Conservation (phyloP, 2,888 invertebrate species). For the Melitaea athalia region DNA sequence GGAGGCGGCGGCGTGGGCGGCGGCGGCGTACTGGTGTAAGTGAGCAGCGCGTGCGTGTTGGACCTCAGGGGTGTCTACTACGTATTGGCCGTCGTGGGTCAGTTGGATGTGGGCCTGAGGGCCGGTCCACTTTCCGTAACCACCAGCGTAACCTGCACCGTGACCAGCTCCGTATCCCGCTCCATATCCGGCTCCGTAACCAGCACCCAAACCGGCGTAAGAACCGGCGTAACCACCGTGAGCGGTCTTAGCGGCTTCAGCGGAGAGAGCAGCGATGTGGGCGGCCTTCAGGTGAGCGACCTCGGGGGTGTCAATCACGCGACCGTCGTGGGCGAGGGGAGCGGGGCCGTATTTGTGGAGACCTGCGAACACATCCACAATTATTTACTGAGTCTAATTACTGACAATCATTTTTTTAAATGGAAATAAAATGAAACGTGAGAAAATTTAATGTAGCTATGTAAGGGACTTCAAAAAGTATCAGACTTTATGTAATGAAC, state of each 20-base stretch:
- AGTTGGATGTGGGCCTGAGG: slow-evolving; percentile 77
- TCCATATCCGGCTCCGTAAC: slow-evolving; percentile 56
- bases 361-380: slow-evolving; percentile 51
- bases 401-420: neutral
- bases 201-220: slow-evolving; percentile 52
- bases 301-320: slow-evolving; percentile 79
- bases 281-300: slow-evolving; percentile 82
- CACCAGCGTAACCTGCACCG: slow-evolving; percentile 53
- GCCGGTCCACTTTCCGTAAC: slow-evolving; percentile 76
- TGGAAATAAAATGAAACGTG: neutral
- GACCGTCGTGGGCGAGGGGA: slow-evolving; percentile 77
- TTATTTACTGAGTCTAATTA: neutral
- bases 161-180: slow-evolving; percentile 65
- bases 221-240: slow-evolving; percentile 49
- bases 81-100: slow-evolving; percentile 78
- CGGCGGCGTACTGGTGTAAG: slow-evolving; percentile 69
- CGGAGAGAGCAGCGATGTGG: slow-evolving; percentile 75
- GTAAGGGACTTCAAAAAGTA: too few species aligned
- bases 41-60: slow-evolving; percentile 76
- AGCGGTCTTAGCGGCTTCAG: slow-evolving; percentile 59
- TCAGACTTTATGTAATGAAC: too few species aligned
- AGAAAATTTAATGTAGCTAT: neutral
- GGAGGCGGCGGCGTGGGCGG: slow-evolving; percentile 74
- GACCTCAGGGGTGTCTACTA: slow-evolving; percentile 77
- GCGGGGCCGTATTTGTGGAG: slow-evolving; percentile 78